Evolutionary conservation across 2,797 vertebrate genomes (phyloP), one percentile per base, ranked within the genome.

Genomic region (Erithacus rubecula): DNA sequence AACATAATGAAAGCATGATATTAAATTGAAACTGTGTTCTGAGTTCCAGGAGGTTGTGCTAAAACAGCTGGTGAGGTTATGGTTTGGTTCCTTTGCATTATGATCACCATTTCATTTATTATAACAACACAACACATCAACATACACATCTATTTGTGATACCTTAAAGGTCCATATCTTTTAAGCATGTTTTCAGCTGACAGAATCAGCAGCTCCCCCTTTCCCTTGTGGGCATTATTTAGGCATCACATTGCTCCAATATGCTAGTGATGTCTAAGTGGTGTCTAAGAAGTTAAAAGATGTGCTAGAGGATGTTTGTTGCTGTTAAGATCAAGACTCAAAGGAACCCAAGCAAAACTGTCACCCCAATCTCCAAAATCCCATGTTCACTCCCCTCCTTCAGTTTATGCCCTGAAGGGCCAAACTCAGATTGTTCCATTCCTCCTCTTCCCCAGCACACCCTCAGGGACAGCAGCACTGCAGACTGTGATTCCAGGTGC

Each of bases 41-140:
- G 16, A 16, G 21, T 84, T 76, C 29, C 53, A 89, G 56, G 60
- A 80, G 84, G 68, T 83, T 30, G 12, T 10, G 4, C 46, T 76
- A 49, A 89, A 83, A 89, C 87, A 93, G 44, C 37, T 85, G 81
- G 39, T 74, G 60, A 93, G 56, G 68, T 74, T 80, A 67, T 22
- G 41, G 29, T 41, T 84, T 68, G 23, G 36, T 63, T 90, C 64
- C 59, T 89, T 68, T 46, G 21, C 68, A 80, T 55, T n/a, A 41
- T 6, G 2, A 80, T 72, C 32, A 30, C 26, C 29, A 49, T 13
- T 84, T 62, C 51, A 24, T 29, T 52, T 27, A 41, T 12, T 32
- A 55, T 82, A 90, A 53, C n/a, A 90, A 51, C 36, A 11, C 29
- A 74, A 56, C 12, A 41, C 22, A 68, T 58, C 14, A 58, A 62